These are phyloP conservation scores for Antennarius striatus DNA, from an alignment of 2,113 vertebrate genomes.

Conservation along the genomic window DNA sequence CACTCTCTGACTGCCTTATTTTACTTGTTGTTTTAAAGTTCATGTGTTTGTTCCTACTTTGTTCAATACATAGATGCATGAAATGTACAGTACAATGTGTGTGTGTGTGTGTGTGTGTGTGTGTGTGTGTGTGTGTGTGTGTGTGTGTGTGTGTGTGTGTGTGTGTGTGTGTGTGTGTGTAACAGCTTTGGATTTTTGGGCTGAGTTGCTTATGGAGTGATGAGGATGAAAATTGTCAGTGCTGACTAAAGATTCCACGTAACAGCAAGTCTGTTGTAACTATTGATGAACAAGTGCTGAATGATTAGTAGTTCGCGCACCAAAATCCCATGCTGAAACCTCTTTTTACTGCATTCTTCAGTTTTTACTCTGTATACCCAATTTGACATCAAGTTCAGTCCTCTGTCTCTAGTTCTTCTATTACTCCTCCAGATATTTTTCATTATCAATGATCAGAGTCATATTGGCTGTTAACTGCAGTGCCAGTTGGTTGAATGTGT, in stretches of 20 bases:
- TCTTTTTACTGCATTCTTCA: neutral
- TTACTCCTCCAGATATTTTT: slow-evolving; percentile 8
- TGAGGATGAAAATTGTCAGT: slow-evolving; percentile 57
- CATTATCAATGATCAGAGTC: slow-evolving; percentile 27
- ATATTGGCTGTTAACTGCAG: slow-evolving; percentile 8
- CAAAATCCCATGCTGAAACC: slow-evolving; percentile 21
- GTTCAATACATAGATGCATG: neutral
- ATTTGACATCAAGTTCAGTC: slow-evolving; percentile 20
- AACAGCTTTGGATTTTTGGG: slow-evolving; percentile 33
- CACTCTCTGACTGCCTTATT: too few relatives aligned
- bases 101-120: neutral
- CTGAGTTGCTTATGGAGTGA: slow-evolving; percentile 39
- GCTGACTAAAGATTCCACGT: slow-evolving; percentile 50
- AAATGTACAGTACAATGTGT: slow-evolving; percentile 5
- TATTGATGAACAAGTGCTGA: slow-evolving; percentile 53
- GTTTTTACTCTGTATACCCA: slow-evolving; percentile 8
- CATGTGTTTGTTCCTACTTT: too few relatives aligned
- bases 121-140: neutral
- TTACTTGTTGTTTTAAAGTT: too few relatives aligned
- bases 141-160: neutral
- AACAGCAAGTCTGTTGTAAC: slow-evolving; percentile 31
- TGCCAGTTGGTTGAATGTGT: slow-evolving; percentile 41
- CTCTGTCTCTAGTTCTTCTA: neutral
- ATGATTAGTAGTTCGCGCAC: slow-evolving; percentile 40
- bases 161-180: neutral